These are phyloP conservation scores for Apocrypta bakeri DNA, from an alignment of 1,140 invertebrate genomes.

Conservation along the genomic window DNA sequence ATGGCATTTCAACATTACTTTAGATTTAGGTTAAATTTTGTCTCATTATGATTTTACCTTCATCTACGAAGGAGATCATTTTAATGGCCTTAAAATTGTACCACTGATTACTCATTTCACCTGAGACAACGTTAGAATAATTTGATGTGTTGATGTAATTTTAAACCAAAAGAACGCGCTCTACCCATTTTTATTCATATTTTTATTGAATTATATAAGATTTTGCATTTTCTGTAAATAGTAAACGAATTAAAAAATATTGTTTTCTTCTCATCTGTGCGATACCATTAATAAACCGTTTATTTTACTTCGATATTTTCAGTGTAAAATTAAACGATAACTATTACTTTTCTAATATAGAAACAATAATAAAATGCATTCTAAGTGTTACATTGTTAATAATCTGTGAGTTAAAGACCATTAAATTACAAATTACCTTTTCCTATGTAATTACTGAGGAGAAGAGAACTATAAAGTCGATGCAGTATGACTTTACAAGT, in stretches of 20 bases:
- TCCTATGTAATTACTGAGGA: not conserved
- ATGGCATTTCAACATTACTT: not conserved
- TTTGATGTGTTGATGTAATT: not conserved
- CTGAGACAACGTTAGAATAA: not conserved
- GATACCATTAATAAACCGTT: too few relatives aligned
- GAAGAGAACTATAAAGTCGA: constrained; percentile 17
- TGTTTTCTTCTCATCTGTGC: too few relatives aligned
- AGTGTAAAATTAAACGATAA: too few relatives aligned
- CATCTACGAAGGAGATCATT: not conserved
- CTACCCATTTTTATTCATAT: not conserved
- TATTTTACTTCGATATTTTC: too few relatives aligned
- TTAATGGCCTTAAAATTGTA: not conserved
- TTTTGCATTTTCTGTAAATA: too few relatives aligned
- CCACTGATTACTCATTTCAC: not conserved
- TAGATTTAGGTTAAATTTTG: not conserved
- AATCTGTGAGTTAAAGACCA: too few relatives aligned
- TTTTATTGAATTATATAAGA: too few relatives aligned
- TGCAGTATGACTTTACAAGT: not conserved
- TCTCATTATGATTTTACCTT: not conserved
- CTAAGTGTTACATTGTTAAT: too few relatives aligned
- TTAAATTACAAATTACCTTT: constrained; percentile 12
- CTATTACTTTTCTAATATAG: too few relatives aligned
- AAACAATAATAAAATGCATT: too few relatives aligned
- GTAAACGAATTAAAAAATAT: too few relatives aligned
- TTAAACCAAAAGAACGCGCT: too few relatives aligned